Evolutionary conservation across 2,113 vertebrate genomes (phyloP).

Genomic region (Crotalus tigris): DNA sequence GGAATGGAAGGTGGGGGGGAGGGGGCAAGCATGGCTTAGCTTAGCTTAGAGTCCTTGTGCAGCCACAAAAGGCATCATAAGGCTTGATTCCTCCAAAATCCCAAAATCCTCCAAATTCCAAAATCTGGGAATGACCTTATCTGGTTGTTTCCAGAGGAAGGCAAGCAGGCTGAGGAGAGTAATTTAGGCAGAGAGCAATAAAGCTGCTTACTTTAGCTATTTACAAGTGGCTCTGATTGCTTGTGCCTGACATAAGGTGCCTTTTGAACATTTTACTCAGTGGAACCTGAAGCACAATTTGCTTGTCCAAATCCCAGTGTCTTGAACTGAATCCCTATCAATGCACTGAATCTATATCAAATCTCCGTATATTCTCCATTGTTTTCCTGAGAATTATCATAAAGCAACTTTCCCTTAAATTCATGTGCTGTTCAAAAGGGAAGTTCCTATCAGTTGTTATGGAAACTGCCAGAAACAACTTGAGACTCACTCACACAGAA

Average conservation of each 20-base stretch:
- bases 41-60: neutral
- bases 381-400: accelerated
- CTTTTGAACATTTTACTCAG: neutral
- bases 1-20: neutral
- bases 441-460: neutral
- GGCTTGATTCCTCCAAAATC: neutral
- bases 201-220: neutral
- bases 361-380: neutral
- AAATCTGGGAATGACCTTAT: neutral
- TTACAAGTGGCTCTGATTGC: neutral
- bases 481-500: neutral
- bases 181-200: neutral
- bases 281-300: neutral
- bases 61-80: neutral
- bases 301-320: neutral
- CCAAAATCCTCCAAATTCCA: neutral
- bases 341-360: neutral
- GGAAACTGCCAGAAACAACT: neutral
- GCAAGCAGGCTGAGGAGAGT: neutral
- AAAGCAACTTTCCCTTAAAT: neutral
- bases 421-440: neutral
- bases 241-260: neutral
- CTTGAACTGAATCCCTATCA: neutral
- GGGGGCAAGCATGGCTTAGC: neutral
- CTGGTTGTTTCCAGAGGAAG: neutral